These are phyloP conservation scores for Xenus cinereus DNA, from an alignment of 2,113 vertebrate genomes.

Conservation along the genomic window DNA sequence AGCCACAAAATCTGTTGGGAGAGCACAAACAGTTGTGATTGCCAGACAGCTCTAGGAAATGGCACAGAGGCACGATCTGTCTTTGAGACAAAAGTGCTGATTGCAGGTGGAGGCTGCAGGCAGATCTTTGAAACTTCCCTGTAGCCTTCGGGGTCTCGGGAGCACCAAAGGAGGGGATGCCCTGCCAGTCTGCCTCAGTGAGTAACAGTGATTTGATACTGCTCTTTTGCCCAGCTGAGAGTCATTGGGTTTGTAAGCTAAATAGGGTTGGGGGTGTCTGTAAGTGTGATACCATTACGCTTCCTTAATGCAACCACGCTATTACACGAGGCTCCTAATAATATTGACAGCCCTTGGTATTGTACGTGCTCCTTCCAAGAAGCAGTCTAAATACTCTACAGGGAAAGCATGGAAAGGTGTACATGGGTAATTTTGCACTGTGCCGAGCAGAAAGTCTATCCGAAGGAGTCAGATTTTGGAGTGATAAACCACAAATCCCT, in stretches of 20 bases:
- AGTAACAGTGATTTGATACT: background rate
- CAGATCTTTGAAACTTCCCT: background rate
- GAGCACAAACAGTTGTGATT: constrained; percentile 45
- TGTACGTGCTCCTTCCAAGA: background rate
- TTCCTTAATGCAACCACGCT: background rate
- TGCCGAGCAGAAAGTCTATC: background rate
- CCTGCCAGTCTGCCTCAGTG: background rate
- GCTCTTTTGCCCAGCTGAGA: background rate
- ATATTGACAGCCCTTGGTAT: background rate
- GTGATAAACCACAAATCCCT: background rate
- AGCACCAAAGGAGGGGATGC: background rate
- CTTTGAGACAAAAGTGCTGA: constrained; percentile 16
- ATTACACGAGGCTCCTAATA: background rate
- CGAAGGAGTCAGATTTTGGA: background rate
- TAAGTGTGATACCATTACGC: background rate
- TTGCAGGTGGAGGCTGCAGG: background rate
- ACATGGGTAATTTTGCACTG: background rate
- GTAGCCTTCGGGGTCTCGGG: background rate
- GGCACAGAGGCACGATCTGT: background rate
- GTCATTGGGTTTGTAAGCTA: background rate
- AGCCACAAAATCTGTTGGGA: constrained; percentile 49
- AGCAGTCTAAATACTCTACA: background rate
- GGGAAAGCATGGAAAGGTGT: fast-evolving
- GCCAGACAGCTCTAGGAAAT: constrained; percentile 42
- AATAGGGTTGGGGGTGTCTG: background rate